phyloP scores from a whole-genome alignment of 2,888 invertebrate species.

The Eumacrocentrus americanus region DNA sequence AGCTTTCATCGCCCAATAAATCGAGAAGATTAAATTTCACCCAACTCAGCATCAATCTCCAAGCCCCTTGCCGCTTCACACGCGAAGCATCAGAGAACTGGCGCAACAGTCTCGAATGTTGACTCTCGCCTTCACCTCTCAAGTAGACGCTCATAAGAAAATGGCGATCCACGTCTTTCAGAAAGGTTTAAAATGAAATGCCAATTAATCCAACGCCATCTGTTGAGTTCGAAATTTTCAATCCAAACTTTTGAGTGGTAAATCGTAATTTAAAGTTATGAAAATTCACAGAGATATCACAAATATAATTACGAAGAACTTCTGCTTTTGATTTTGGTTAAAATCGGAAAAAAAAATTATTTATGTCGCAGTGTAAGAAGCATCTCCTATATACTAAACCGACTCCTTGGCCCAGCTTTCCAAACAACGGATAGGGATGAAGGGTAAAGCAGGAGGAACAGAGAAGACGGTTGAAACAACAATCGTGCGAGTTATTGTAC shows the following conservation, averaged over 20 bases:
- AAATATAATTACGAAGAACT: too few species aligned
- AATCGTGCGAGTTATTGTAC: slow-evolving; percentile 46
- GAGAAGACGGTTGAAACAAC: slow-evolving; percentile 46
- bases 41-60: background rate
- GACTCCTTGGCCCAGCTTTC: slow-evolving; percentile 27
- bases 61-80: background rate
- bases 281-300: too few species aligned
- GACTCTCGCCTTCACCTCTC: background rate
- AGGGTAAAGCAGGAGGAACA: slow-evolving; percentile 1
- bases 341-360: too few species aligned
- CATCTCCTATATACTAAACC: slow-evolving; percentile 36
- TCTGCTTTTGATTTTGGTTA: too few species aligned
- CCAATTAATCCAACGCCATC: too few species aligned
- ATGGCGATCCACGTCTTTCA: slow-evolving; percentile 3
- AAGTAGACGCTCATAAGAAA: background rate
- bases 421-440: slow-evolving; percentile 5
- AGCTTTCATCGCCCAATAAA: slow-evolving; percentile 14
- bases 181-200: too few species aligned
- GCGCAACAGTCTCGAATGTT: background rate
- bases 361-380: slow-evolving; percentile 35
- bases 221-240: too few species aligned
- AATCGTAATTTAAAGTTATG: too few species aligned
- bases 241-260: too few species aligned
- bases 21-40: slow-evolving; percentile 27
- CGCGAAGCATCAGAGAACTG: background rate